Percentiles rank a stretch among this genome's conserved stretches.
phyloP scores from a whole-genome alignment of 2,888 invertebrate genomes.

The Drosophila mercatorum region DNA sequence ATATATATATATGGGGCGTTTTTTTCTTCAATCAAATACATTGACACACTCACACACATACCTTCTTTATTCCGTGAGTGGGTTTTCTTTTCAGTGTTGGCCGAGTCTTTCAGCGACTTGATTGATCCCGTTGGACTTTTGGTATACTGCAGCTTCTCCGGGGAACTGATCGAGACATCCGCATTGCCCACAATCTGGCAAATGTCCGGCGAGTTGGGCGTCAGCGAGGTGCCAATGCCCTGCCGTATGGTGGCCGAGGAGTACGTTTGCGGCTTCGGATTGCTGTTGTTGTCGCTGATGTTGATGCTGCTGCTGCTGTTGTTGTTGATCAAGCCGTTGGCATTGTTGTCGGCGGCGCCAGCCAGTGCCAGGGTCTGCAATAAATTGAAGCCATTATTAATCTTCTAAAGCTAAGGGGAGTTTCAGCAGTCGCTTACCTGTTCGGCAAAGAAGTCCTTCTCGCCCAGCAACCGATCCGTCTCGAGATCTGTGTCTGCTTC shows the following conservation, averaged over 20 bases:
- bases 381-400: neutral
- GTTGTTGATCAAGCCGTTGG: constrained; percentile 51
- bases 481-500: constrained; percentile 99
- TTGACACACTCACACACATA: constrained; percentile 36
- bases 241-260: constrained; percentile 84
- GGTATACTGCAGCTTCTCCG: constrained; percentile 83
- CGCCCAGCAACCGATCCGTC: constrained; percentile 97
- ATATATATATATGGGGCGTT: constrained; percentile 16
- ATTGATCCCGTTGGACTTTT: constrained; percentile 86
- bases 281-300: constrained; percentile 56
- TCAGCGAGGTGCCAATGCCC: constrained; percentile 83
- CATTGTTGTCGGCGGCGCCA: constrained; percentile 63
- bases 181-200: constrained; percentile 81
- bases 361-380: constrained; percentile 57
- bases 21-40: neutral
- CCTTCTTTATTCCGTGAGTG: constrained; percentile 85
- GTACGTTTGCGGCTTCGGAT: constrained; percentile 78
- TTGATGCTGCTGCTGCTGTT: constrained; percentile 35
- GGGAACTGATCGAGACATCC: constrained; percentile 79
- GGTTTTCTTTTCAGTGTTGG: constrained; percentile 83
- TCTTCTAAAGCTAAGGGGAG: neutral
- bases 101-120: constrained; percentile 86
- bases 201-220: constrained; percentile 82
- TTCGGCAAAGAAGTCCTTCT: constrained; percentile 94
- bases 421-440: constrained; percentile 81